Evolutionary conservation across 2,113 vertebrate species (phyloP), one percentile per base, ranked within the genome.

Genomic region (Neogale vison): DNA sequence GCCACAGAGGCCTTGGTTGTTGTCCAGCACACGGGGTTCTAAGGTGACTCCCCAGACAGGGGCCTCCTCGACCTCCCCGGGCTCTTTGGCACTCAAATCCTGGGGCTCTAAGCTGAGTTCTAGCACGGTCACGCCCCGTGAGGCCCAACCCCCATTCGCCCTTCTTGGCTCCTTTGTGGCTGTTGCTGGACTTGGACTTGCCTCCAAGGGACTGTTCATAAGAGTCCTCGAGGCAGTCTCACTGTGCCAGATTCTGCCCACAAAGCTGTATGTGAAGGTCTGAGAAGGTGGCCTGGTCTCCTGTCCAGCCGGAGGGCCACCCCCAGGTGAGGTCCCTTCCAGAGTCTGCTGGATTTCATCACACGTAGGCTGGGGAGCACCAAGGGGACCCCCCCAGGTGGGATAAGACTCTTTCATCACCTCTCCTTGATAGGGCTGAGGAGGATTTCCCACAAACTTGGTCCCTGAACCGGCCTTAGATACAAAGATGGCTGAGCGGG

Each of bases 321-420:
- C 7, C 7, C 20, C 18, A 2, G 3, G 29, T 4, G 63, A 1
- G 12, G 7, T 67, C 23, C 13, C 23, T 13, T 9, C n/a, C 47
- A 12, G 18, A 26, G 14, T 4, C 69, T 3, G 26, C 23, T 20
- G 26, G 9, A 34, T 14, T 17, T 71, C 50, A 15, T 92, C 14
- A n/a, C 7, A 1, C 6, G 2, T 13, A n/a, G 52, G 9, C 34
- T 17, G 26, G 10, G 31, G 15, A 1, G 4, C 29, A 29, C 0
- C 29, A 14, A 52, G 1, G 4, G 1, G 24, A 24, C 14, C 12
- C 9, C 11, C 4, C 0, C 31, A 1, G 12, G 34, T 34, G 63
- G 17, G 6, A 6, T 31, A 4, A n/a, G 89, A 36, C 23, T 11
- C 21, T 61, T n/a, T 15, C 24, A 13, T 45, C 14, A n/a, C 8